These are phyloP conservation scores for Hippocampus barbouri DNA, from an alignment of 2,113 vertebrate genomes.

Conservation along the genomic window DNA sequence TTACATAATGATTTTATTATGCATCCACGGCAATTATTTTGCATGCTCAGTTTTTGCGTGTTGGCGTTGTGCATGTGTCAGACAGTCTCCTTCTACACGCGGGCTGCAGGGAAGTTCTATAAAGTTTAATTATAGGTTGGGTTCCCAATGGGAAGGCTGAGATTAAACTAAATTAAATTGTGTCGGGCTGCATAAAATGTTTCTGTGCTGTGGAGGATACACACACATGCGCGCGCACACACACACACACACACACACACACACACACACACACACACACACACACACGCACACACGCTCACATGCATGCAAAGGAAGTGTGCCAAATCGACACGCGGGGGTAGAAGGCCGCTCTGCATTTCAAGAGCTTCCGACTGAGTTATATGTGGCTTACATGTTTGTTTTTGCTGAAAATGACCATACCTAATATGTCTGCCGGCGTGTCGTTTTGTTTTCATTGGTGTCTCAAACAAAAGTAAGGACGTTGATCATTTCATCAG, in stretches of 20 bases:
- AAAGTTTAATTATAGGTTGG: constrained; percentile 77
- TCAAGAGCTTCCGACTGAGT: neutral
- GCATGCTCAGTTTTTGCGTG: constrained; percentile 34
- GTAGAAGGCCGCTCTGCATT: neutral
- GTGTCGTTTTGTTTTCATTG: neutral
- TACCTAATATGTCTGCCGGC: neutral
- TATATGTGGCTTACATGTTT: neutral
- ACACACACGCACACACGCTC: neutral
- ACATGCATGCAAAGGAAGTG: constrained; percentile 8
- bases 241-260: neutral
- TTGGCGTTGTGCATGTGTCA: constrained; percentile 23
- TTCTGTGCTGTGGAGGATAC: constrained; percentile 48
- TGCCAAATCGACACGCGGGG: constrained; percentile 8
- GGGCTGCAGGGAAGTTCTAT: constrained; percentile 68
- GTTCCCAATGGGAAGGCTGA: constrained; percentile 70
- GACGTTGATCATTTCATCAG: neutral
- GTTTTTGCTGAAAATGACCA: neutral
- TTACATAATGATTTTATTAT: constrained; percentile 62
- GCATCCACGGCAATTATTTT: constrained; percentile 55
- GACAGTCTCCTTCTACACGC: constrained; percentile 48
- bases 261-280: neutral
- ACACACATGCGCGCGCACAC: constrained; percentile 3
- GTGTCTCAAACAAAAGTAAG: neutral
- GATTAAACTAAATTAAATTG: constrained; percentile 79
- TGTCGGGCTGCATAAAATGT: constrained; percentile 66